phyloP scores from a whole-genome alignment of 2,888 invertebrate species.

The Plagodis dolabraria region DNA sequence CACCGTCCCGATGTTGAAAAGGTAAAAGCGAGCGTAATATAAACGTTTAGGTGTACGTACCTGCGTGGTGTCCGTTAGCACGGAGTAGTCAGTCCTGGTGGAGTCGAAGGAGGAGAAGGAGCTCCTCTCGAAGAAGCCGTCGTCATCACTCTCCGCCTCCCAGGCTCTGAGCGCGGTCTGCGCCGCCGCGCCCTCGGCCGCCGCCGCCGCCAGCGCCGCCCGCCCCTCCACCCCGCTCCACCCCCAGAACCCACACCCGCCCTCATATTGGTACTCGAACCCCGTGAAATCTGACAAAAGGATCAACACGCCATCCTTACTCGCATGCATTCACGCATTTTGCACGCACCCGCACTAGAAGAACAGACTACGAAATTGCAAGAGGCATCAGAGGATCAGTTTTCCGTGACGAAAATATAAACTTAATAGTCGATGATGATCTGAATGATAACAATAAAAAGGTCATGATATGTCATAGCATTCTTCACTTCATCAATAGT shows the following conservation, averaged over 20 bases:
- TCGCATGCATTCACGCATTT: background rate
- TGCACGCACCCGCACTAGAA: too few species aligned
- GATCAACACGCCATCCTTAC: background rate
- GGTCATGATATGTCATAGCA: too few species aligned
- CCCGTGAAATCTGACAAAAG: slow-evolving; percentile 51
- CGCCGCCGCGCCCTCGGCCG: slow-evolving; percentile 23
- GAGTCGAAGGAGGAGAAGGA: slow-evolving; percentile 53
- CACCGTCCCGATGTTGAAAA: too few species aligned
- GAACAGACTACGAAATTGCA: too few species aligned
- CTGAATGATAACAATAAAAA: too few species aligned
- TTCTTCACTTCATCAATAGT: too few species aligned
- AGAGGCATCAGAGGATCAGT: too few species aligned
- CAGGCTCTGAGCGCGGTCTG: slow-evolving; percentile 24
- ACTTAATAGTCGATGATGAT: too few species aligned
- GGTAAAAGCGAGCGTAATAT: too few species aligned
- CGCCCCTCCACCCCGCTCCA: slow-evolving; percentile 43
- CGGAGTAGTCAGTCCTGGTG: slow-evolving; percentile 20
- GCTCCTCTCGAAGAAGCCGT: slow-evolving; percentile 76
- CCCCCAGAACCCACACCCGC: slow-evolving; percentile 53
- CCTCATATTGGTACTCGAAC: slow-evolving; percentile 45
- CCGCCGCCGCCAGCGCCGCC: slow-evolving; percentile 33
- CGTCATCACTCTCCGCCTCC: slow-evolving; percentile 64
- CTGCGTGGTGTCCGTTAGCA: slow-evolving; percentile 43
- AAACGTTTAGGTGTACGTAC: slow-evolving; percentile 2
- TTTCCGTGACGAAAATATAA: too few species aligned